These are phyloP conservation scores for Crocuta crocuta DNA, from an alignment of 2,113 vertebrate genomes.

Conservation along the genomic window DNA sequence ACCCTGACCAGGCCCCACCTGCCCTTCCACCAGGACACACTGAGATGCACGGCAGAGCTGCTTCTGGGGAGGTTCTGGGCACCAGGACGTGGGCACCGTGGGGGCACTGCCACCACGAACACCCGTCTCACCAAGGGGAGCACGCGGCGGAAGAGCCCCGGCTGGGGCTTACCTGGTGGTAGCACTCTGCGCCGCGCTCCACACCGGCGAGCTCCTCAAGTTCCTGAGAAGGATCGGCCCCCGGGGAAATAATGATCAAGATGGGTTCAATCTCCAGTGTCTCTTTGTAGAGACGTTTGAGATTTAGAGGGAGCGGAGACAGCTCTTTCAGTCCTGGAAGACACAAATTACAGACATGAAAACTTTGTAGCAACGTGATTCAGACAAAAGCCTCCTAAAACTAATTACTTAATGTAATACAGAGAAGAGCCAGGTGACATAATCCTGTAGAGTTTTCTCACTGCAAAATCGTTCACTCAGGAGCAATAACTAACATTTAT, in stretches of 20 bases:
- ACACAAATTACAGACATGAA: conserved; percentile 65
- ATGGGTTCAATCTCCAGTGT: conserved; percentile 95
- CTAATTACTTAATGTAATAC: not conserved
- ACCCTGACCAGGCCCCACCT: not conserved
- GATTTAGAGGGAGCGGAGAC: conserved; percentile 94
- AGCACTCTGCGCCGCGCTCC: conserved; percentile 91
- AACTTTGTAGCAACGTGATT: not conserved
- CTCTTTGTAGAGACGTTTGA: conserved; percentile 94
- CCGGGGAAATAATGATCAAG: conserved; percentile 97
- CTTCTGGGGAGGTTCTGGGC: not conserved
- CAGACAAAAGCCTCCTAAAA: not conserved
- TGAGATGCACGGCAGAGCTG: not conserved
- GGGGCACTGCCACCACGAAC: not conserved
- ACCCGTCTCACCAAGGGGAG: not conserved
- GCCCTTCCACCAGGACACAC: not conserved
- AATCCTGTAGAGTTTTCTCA: not conserved
- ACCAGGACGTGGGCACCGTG: not conserved
- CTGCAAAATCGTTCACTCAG: not conserved
- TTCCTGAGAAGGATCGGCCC: conserved; percentile 98
- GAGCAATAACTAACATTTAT: not conserved
- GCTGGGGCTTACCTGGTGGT: conserved; percentile 91
- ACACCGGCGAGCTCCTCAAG: conserved; percentile 94
- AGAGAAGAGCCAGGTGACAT: not conserved
- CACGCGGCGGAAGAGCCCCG: not conserved
- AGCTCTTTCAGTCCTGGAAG: conserved; percentile 94